Evolutionary conservation across 2,888 invertebrate genomes (phyloP).

Genomic region (Xestoiulus laeticollis): DNA sequence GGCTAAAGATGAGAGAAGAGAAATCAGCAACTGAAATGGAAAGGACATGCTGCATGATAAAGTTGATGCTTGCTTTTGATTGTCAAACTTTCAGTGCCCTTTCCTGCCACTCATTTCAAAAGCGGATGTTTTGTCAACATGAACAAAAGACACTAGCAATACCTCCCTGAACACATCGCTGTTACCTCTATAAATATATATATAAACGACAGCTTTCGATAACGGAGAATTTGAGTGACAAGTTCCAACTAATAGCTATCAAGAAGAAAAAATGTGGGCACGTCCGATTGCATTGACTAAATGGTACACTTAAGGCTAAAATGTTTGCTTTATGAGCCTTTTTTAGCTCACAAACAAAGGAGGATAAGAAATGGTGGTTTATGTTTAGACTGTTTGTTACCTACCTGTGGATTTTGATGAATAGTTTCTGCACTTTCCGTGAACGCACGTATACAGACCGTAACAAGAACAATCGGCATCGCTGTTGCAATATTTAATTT

Average conservation of each 20-base stretch:
- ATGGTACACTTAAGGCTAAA: not conserved
- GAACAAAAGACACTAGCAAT: not conserved
- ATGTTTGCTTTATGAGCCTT: not conserved
- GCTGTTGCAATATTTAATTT: conserved; percentile 43
- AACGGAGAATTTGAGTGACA: not conserved
- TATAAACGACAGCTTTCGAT: not conserved
- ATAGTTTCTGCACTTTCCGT: conserved; percentile 44
- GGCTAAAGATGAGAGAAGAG: too few relatives aligned
- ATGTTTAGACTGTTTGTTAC: not conserved
- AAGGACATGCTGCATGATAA: too few relatives aligned
- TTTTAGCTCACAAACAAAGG: not conserved
- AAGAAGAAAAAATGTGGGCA: not conserved
- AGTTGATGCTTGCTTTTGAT: not conserved
- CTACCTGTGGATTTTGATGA: conserved; percentile 45
- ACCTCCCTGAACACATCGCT: not conserved
- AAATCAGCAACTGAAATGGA: too few relatives aligned
- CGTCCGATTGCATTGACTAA: not conserved
- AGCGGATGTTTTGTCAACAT: not conserved
- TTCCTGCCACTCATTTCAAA: not conserved
- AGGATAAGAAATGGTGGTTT: not conserved
- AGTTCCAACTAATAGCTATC: not conserved
- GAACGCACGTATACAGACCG: conserved; percentile 38
- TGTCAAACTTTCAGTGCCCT: not conserved
- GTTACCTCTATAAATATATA: not conserved
- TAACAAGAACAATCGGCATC: conserved; percentile 36